Conservation (phyloP, 2,797 vertebrate species). For the Novumbra hubbsi region DNA sequence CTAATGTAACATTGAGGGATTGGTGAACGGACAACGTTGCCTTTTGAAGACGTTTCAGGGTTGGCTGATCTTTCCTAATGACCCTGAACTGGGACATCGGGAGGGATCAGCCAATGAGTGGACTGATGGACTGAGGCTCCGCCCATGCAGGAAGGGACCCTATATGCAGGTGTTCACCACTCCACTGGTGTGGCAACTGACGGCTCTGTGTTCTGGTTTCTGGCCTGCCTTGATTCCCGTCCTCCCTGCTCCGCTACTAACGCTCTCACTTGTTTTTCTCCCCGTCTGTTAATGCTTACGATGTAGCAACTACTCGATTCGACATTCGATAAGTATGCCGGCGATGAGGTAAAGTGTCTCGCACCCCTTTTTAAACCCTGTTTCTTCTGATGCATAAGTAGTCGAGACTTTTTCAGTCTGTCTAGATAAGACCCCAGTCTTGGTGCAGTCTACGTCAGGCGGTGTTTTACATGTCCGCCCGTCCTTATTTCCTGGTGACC, state of each 20-base stretch:
- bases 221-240: background rate
- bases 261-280: slow-evolving; percentile 68
- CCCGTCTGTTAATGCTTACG: slow-evolving; percentile 71
- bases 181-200: background rate
- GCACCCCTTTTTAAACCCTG: background rate
- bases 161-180: too few relatives aligned
- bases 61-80: too few relatives aligned
- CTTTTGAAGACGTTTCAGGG: too few relatives aligned
- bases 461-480: background rate
- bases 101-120: too few relatives aligned
- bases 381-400: background rate
- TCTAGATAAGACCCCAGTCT: background rate
- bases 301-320: slow-evolving; percentile 86
- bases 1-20: too few relatives aligned
- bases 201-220: background rate
- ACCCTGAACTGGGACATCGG: too few relatives aligned
- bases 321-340: slow-evolving; percentile 86
- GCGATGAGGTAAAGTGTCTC: slow-evolving; percentile 77
- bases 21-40: too few relatives aligned
- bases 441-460: background rate
- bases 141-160: background rate
- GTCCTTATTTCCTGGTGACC: background rate
- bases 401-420: background rate
- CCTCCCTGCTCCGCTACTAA: slow-evolving; percentile 58
- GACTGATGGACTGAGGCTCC: background rate